Conservation (phyloP, 2,888 invertebrate genomes). For the Gastrophysa polygoni region DNA sequence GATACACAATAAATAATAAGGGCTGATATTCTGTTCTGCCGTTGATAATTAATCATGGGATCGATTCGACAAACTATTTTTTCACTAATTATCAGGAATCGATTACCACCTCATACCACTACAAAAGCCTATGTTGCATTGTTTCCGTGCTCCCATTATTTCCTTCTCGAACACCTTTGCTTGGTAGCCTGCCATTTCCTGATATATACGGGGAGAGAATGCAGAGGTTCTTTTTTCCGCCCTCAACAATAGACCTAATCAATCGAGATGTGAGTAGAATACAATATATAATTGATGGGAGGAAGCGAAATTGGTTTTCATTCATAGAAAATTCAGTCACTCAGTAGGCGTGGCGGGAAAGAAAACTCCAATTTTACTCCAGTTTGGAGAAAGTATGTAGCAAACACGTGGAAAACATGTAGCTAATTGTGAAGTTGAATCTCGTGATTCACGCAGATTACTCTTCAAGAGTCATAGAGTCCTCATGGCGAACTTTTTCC, state of each 20-base stretch:
- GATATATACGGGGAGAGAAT: neutral
- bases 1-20: too few relatives aligned
- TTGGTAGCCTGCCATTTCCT: neutral
- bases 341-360: neutral
- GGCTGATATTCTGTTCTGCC: too few relatives aligned
- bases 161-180: conserved; percentile 16
- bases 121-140: conserved; percentile 25
- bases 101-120: conserved; percentile 18
- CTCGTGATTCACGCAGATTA: too few relatives aligned
- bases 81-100: conserved; percentile 24
- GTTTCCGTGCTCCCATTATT: conserved; percentile 23
- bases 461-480: too few relatives aligned
- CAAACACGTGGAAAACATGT: too few relatives aligned
- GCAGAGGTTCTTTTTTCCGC: neutral
- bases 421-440: too few relatives aligned
- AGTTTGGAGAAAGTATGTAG: too few relatives aligned
- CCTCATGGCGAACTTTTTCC: too few relatives aligned
- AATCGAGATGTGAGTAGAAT: neutral
- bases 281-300: neutral
- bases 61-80: conserved; percentile 20
- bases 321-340: neutral
- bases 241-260: neutral
- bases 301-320: neutral
- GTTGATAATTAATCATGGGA: conserved; percentile 13
- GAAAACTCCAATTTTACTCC: neutral